Evolutionary conservation across 23 tunicate genomes (phyloP).

Genomic region (Ascidia mentula): DNA sequence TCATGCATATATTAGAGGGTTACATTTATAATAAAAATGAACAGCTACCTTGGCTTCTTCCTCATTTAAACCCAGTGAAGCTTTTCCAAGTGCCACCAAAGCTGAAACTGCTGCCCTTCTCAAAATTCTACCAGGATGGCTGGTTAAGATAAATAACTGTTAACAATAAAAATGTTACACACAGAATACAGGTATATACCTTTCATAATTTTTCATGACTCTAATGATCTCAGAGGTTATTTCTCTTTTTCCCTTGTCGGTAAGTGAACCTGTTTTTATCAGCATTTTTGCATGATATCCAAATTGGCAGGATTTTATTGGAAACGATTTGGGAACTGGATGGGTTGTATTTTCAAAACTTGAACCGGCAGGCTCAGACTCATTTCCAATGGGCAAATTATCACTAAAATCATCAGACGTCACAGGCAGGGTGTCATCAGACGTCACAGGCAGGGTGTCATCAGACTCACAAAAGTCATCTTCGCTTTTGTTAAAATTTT

Average conservation of each 20-base stretch:
- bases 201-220: background rate
- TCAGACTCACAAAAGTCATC: too few species aligned
- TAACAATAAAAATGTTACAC: background rate
- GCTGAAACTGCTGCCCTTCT: background rate
- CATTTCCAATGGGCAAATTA: background rate
- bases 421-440: too few species aligned
- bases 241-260: background rate
- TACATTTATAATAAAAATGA: too few species aligned
- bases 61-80: too few species aligned
- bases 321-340: too few species aligned
- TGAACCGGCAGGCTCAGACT: background rate
- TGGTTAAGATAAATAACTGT: background rate
- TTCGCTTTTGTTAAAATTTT: too few species aligned
- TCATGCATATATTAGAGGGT: background rate
- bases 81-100: slow-evolving; percentile 13
- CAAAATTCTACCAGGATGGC: background rate
- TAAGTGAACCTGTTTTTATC: background rate
- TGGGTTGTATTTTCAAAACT: background rate
- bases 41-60: too few species aligned
- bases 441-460: too few species aligned
- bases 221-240: slow-evolving; percentile 1
- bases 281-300: background rate
- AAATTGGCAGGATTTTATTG: too few species aligned
- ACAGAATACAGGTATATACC: slow-evolving; percentile 1
- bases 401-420: background rate